Percentiles rank a stretch among this genome's conserved stretches.
These are phyloP conservation scores for Synanthedon myopaeformis DNA, from an alignment of 2,888 invertebrate genomes.

Conservation along the genomic window DNA sequence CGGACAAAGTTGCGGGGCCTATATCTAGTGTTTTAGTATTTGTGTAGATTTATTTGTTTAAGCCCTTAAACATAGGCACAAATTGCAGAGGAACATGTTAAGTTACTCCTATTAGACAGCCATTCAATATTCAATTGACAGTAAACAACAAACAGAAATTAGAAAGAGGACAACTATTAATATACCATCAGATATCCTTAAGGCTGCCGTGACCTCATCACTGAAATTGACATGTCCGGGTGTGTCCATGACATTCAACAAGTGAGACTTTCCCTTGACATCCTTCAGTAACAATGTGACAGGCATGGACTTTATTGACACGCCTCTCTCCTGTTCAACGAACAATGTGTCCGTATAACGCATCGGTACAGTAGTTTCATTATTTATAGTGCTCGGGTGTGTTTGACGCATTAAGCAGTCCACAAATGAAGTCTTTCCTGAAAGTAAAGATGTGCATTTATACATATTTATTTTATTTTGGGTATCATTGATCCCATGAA, in stretches of 20 bases:
- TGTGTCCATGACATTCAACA: conserved; percentile 97
- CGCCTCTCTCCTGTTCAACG: conserved; percentile 97
- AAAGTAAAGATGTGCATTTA: conserved; percentile 7
- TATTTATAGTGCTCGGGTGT: conserved; percentile 86
- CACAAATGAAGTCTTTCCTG: conserved; percentile 93
- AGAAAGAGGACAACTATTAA: not conserved
- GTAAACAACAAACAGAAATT: not conserved
- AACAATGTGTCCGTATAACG: conserved; percentile 96
- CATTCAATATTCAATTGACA: too few relatives aligned
- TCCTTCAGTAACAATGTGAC: conserved; percentile 94
- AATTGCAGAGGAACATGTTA: too few relatives aligned
- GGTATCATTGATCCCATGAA: too few relatives aligned
- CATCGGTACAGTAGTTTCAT: conserved; percentile 81
- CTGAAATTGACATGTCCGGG: conserved; percentile 99
- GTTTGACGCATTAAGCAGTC: conserved; percentile 98
- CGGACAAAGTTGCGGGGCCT: too few relatives aligned
- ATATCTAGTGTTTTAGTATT: too few relatives aligned
- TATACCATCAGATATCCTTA: conserved; percentile 82
- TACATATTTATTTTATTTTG: not conserved
- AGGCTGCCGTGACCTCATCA: conserved; percentile 97
- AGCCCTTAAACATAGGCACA: too few relatives aligned
- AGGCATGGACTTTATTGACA: conserved; percentile 96
- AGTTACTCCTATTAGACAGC: too few relatives aligned
- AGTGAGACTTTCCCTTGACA: conserved; percentile 94
- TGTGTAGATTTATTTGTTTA: too few relatives aligned